These are phyloP conservation scores for Trissolcus basalis DNA, from an alignment of 1,140 invertebrate genomes.

Conservation along the genomic window DNA sequence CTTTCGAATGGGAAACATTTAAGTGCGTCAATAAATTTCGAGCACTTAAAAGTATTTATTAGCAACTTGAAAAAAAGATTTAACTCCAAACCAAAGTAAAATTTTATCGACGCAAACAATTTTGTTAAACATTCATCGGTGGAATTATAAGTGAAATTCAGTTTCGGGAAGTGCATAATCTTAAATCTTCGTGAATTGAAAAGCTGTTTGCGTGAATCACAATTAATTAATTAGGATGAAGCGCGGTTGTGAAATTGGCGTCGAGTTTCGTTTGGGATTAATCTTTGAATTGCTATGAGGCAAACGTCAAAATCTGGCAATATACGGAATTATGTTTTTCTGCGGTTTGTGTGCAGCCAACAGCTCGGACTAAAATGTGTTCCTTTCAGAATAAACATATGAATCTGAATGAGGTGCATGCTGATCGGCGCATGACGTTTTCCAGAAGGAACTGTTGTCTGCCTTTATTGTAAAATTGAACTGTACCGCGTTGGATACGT, in stretches of 20 bases:
- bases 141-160: neutral
- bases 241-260: too few species aligned
- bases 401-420: slow-evolving; percentile 66
- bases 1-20: neutral
- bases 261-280: slow-evolving; percentile 10
- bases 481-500: too few species aligned
- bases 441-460: slow-evolving; percentile 46
- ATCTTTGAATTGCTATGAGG: slow-evolving; percentile 37
- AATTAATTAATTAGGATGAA: too few species aligned
- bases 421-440: slow-evolving; percentile 56
- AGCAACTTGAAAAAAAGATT: neutral
- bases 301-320: slow-evolving; percentile 52
- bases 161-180: too few species aligned
- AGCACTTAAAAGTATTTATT: neutral
- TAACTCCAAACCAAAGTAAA: too few species aligned
- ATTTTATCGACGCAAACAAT: too few species aligned
- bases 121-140: too few species aligned
- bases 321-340: slow-evolving; percentile 67
- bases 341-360: slow-evolving; percentile 45
- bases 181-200: too few species aligned
- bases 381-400: slow-evolving; percentile 62
- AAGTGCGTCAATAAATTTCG: too few species aligned
- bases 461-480: slow-evolving; percentile 54
- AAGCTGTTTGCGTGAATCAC: too few species aligned
- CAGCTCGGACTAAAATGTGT: slow-evolving; percentile 56